A percentile compares a stretch with the other conserved stretches of the same genome.
Evolutionary conservation across 37 sponge, comb jelly and placozoan species (phyloP).

Genomic region (Chondrosia reniformis): DNA sequence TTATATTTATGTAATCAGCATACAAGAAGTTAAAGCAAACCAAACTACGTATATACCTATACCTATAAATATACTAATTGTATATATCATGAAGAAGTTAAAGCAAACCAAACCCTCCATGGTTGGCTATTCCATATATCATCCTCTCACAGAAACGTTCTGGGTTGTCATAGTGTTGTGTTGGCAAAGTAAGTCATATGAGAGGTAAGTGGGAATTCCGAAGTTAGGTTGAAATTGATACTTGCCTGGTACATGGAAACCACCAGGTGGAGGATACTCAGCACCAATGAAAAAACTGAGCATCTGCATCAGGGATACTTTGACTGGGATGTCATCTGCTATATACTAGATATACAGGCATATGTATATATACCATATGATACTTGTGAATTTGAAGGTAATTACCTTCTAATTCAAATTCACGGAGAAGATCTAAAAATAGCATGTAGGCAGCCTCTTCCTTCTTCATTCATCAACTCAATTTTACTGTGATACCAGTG

Average conservation of each 20-base stretch:
- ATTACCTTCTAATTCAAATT: too few relatives aligned
- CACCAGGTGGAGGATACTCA: constrained; percentile 5
- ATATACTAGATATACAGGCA: neutral
- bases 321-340: constrained; percentile 1
- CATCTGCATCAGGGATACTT: neutral
- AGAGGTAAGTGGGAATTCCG: constrained; percentile 13
- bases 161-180: constrained; percentile 1
- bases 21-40: neutral
- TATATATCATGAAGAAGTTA: neutral
- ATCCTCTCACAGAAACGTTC: constrained; percentile 9
- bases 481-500: neutral
- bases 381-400: too few relatives aligned
- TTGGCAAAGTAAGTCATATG: constrained; percentile 7
- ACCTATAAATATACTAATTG: neutral
- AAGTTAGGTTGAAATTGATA: constrained; percentile 3
- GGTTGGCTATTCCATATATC: neutral
- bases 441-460: too few relatives aligned
- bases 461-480: too few relatives aligned
- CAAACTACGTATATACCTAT: neutral
- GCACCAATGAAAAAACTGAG: constrained; percentile 24
- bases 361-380: neutral
- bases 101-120: constrained; percentile 33
- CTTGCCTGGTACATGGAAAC: constrained; percentile 5
- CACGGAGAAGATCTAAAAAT: neutral
- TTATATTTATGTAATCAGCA: too few relatives aligned